phyloP scores from a whole-genome alignment of 2,113 vertebrate genomes.

The Scartelaos histophorus region DNA sequence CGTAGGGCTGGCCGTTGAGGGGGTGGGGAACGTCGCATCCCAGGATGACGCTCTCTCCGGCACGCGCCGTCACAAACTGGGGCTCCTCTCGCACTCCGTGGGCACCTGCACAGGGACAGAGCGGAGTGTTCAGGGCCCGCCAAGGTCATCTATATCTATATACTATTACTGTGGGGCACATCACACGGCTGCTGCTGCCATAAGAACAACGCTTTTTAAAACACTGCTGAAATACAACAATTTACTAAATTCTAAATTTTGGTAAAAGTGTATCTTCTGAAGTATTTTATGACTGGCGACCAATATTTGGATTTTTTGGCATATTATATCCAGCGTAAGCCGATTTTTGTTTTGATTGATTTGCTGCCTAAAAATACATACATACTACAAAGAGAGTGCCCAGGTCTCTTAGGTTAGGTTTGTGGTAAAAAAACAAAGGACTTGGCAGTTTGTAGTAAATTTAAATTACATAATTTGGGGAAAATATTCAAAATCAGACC shows the following conservation, averaged over 20 bases:
- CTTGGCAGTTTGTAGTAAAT: too few relatives aligned
- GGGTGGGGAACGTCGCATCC: constrained; percentile 94
- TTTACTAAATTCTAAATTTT: not conserved
- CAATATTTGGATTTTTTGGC: too few relatives aligned
- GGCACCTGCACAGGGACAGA: constrained; percentile 78
- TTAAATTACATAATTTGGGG: too few relatives aligned
- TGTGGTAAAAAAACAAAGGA: too few relatives aligned
- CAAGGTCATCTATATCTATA: not conserved
- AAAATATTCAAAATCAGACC: too few relatives aligned
- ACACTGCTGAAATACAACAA: not conserved
- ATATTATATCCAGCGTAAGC: too few relatives aligned
- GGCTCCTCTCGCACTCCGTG: constrained; percentile 93
- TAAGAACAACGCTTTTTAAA: too few relatives aligned
- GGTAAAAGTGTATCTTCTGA: not conserved
- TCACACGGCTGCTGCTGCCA: not conserved
- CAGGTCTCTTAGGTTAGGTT: too few relatives aligned
- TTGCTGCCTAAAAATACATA: too few relatives aligned
- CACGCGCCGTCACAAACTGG: constrained; percentile 96
- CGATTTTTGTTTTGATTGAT: too few relatives aligned
- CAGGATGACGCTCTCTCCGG: constrained; percentile 93
- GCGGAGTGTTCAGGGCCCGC: constrained; percentile 7
- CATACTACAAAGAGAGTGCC: too few relatives aligned
- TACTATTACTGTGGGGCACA: not conserved
- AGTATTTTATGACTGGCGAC: not conserved
- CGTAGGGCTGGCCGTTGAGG: constrained; percentile 94